These are phyloP conservation scores for Chaenodraco wilsoni DNA, from an alignment of 2,797 vertebrate species.

Conservation along the genomic window DNA sequence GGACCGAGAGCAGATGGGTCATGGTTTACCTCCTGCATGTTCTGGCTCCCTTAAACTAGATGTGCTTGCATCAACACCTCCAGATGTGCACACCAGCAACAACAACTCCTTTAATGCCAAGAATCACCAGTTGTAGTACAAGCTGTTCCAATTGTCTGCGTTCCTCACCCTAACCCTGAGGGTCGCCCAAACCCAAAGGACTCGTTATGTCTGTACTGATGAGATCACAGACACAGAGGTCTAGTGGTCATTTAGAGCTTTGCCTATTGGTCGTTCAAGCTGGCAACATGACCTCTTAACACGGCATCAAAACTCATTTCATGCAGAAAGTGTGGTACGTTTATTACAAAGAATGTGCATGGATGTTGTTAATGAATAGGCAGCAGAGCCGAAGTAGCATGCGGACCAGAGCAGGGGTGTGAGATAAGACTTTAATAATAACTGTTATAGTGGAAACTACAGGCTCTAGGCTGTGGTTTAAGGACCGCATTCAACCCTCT, in stretches of 20 bases:
- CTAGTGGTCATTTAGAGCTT: neutral
- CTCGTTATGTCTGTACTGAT: neutral
- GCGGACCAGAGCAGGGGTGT: slow-evolving; percentile 25
- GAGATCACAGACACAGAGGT: neutral
- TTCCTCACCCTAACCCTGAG: neutral
- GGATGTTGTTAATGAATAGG: slow-evolving; percentile 62
- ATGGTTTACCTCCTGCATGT: too few species aligned
- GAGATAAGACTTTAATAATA: slow-evolving; percentile 71
- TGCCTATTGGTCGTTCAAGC: slow-evolving; percentile 3
- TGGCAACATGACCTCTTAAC: slow-evolving; percentile 7
- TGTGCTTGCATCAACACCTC: neutral
- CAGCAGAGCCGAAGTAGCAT: slow-evolving; percentile 21
- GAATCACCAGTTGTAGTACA: neutral
- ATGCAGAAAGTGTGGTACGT: slow-evolving; percentile 38
- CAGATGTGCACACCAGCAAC: neutral
- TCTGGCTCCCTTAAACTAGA: neutral
- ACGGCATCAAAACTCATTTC: slow-evolving; percentile 24
- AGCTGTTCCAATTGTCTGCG: neutral
- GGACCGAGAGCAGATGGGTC: too few species aligned
- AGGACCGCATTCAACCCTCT: slow-evolving; percentile 60
- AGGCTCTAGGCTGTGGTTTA: slow-evolving; percentile 72
- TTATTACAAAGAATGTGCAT: slow-evolving; percentile 43
- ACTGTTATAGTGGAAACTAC: slow-evolving; percentile 78
- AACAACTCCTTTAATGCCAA: neutral
- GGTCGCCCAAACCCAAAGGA: neutral